A percentile compares a stretch with the other conserved stretches of the same genome.
Conservation (phyloP, 2,888 invertebrate genomes). For the Megalurothrips usitatus region DNA sequence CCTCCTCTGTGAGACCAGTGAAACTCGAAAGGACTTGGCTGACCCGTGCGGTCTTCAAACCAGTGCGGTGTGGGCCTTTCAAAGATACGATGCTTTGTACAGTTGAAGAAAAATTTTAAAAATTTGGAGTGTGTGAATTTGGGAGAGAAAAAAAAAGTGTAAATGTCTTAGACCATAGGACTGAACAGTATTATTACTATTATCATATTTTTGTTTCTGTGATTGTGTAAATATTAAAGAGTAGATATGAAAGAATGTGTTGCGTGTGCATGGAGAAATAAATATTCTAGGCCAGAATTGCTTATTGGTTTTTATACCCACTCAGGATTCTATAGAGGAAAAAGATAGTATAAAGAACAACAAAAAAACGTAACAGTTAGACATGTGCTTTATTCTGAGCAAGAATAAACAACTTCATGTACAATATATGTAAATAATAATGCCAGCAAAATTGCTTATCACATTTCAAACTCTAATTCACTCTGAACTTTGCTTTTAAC, state of each 20-base stretch:
- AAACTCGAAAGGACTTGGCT: not conserved
- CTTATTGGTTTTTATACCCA: not conserved
- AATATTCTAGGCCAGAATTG: not conserved
- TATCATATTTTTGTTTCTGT: not conserved
- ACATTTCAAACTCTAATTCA: too few relatives aligned
- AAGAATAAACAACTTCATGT: too few relatives aligned
- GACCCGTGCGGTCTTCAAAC: not conserved
- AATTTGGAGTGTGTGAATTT: too few relatives aligned
- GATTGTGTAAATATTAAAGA: conserved; percentile 13
- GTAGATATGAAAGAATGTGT: not conserved
- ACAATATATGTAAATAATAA: too few relatives aligned
- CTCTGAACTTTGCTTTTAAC: too few relatives aligned
- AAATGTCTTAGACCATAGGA: conserved; percentile 16
- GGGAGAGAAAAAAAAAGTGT: not conserved
- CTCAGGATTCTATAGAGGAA: not conserved
- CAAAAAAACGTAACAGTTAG: not conserved
- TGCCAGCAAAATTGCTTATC: too few relatives aligned
- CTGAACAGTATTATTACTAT: conserved; percentile 10
- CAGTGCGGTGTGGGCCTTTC: not conserved
- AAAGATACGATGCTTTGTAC: not conserved
- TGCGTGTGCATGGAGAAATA: not conserved
- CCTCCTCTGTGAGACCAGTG: too few relatives aligned
- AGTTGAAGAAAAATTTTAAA: too few relatives aligned
- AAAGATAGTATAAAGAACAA: not conserved
- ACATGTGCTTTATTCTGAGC: too few relatives aligned